Evolutionary conservation across 2,888 invertebrate species (phyloP).

Genomic region (Chrysolina oricalcia): DNA sequence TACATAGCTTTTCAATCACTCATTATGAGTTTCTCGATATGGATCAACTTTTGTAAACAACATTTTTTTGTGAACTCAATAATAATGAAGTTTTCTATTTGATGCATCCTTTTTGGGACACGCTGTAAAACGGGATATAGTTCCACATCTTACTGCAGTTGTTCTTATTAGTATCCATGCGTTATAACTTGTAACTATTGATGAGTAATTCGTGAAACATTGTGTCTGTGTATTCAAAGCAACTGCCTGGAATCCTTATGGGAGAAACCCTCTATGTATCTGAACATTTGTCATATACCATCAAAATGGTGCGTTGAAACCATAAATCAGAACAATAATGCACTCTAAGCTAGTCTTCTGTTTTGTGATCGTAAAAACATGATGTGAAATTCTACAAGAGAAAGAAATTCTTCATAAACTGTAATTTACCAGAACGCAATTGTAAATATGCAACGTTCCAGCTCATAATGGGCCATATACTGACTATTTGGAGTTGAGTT

Average conservation of each 20-base stretch:
- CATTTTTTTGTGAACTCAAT: too few species aligned
- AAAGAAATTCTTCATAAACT: conserved; percentile 37
- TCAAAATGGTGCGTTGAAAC: conserved; percentile 34
- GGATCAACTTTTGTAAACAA: too few species aligned
- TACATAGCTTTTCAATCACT: too few species aligned
- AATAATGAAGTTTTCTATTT: too few species aligned
- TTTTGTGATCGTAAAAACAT: conserved; percentile 52
- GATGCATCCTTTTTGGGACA: too few species aligned
- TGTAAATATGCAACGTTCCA: conserved; percentile 49
- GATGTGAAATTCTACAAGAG: conserved; percentile 49
- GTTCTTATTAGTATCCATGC: too few species aligned
- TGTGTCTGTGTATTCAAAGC: too few species aligned
- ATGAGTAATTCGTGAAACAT: too few species aligned
- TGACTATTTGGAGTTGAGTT: conserved; percentile 40
- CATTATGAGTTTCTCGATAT: too few species aligned
- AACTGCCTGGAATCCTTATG: background rate
- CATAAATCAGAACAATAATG: conserved; percentile 43
- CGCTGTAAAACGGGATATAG: too few species aligned
- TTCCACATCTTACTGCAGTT: too few species aligned
- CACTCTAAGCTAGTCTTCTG: conserved; percentile 41
- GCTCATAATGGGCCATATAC: conserved; percentile 45
- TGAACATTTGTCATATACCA: conserved; percentile 22
- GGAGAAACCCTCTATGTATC: background rate
- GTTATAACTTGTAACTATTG: too few species aligned
- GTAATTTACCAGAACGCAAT: conserved; percentile 47